Conservation (phyloP, 2,113 vertebrate species). For the Thamnophis sirtalis region DNA sequence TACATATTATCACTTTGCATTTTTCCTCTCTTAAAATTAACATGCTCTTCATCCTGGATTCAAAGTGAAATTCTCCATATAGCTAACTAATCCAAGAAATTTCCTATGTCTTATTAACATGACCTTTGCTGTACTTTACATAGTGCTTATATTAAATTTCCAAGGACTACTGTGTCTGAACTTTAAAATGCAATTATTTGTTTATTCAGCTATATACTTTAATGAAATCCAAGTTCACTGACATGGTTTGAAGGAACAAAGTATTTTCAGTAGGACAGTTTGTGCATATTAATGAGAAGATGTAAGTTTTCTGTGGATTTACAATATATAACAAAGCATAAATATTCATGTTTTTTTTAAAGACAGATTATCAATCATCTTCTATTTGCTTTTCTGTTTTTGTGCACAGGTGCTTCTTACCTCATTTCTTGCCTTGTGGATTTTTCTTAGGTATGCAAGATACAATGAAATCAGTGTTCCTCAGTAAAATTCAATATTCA, state of each 20-base stretch:
- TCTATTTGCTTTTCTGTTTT: not conserved
- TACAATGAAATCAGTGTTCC: not conserved
- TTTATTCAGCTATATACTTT: conserved; percentile 1
- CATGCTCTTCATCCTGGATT: not conserved
- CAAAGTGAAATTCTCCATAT: not conserved
- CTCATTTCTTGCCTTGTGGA: not conserved
- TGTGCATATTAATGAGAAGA: not conserved
- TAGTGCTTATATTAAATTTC: not conserved
- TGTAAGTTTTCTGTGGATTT: not conserved
- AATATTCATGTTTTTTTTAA: not conserved
- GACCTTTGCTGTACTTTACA: conserved; percentile 3
- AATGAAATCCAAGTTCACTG: conserved; percentile 16
- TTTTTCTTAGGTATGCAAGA: not conserved
- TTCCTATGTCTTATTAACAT: not conserved
- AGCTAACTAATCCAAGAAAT: not conserved
- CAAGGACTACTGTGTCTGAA: not conserved
- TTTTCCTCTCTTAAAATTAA: not conserved
- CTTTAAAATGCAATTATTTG: conserved; percentile 7
- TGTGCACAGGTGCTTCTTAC: not conserved
- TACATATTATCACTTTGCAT: not conserved
- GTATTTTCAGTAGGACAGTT: not conserved
- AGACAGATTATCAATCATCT: not conserved
- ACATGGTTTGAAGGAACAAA: conserved; percentile 13
- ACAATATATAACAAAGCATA: not conserved
- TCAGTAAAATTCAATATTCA: not conserved